Base-by-base conservation (phyloP, 2,797 vertebrate genomes). In the Acestrorhynchus altus region DNA sequence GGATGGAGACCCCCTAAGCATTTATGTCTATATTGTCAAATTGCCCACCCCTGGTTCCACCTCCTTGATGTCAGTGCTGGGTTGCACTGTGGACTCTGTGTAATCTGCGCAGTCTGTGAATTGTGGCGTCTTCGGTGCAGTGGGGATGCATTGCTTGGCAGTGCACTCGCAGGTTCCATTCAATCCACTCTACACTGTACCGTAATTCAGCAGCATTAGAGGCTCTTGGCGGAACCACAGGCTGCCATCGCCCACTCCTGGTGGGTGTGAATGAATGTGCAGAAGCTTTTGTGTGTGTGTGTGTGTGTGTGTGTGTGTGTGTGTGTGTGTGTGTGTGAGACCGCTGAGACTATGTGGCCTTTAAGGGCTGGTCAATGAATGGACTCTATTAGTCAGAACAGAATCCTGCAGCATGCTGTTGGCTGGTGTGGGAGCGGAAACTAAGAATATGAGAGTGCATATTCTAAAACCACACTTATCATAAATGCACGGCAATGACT, bases 231-330 rank as follows among this genome's bases (percentile, higher is more conserved):
- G 39, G 65, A 54, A 78, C 60, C 76, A 72, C 49, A 78, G 68
- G 63, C 71, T 52, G 71, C 64, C 54, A 67, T 78, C 72, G 42
- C 78, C 72, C 71, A 77, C 78, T 83, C 74, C 60, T 75, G 67
- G 78, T 83, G 82, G 75, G 78, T 67, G 78, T 75, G 71, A 75
- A 69, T 77, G 67, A 81, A 72, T 70, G 70, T 75, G 82, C 66
- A n/a, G 66, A 69, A 24, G 44, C 54, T 66, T 80, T 42, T 59
- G 42, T 78, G 68, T 47, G 44, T 60, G 51, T 81, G 28, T 71
- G 66, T 54, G 46, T 73, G 67, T 72, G 69, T 59, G 54, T 28
- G 51, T 31, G 26, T 26, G 47, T n/a, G 67, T 51, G 47, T 59
- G 57, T 54, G 31, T 52, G 57, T 51, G 61, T 42, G 44, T 46